Evolutionary conservation across 2,113 vertebrate species (phyloP), one percentile per base, ranked within the genome.

Genomic region (Lota lota): DNA sequence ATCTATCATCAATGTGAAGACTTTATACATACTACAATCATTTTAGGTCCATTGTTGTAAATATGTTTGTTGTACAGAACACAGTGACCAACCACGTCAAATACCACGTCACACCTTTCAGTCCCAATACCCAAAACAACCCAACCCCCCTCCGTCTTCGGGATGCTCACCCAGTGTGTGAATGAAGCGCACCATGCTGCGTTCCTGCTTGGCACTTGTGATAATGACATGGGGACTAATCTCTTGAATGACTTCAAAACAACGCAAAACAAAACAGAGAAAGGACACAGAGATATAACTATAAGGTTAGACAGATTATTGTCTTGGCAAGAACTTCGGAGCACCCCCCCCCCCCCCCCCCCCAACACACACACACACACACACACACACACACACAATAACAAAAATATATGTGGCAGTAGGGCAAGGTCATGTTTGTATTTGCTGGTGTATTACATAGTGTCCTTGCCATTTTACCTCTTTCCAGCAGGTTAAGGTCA

Each of bases 191-290:
- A 91, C 84, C 85, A 98, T 90, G 69, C 76, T 90, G 47, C 85
- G 87, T 73, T 99, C 96, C 85, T 98, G 97, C 87, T 97, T 98
- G 62, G 95, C 95, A 79, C 94, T 98, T 16, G 94, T 96, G 72
- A 99, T 87, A 81, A 99, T 73, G 54, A 93, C 93, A 21, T 75
- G 82, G 63, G 97, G 97, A 63, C 85, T 85, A 69, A 98, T 71
- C 87, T 97, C 95, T 70, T 86, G 91, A 24, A 94, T 83, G 20
- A 97, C 95, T 95, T 73, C 28, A 69, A 72, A 73, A 24, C 67
- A 72, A 21, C 12, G 10, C 11, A 47, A 33, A 66, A 54, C 18
- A 22, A 40, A 66, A 10, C 18, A 36, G 11, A 20, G 60, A 3
- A 62, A 61, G 5, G 61, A 3, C n/a, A 50, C 7, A 14, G 22